phyloP scores from a whole-genome alignment of 2,113 vertebrate genomes.

The Phyllostomus hastatus region DNA sequence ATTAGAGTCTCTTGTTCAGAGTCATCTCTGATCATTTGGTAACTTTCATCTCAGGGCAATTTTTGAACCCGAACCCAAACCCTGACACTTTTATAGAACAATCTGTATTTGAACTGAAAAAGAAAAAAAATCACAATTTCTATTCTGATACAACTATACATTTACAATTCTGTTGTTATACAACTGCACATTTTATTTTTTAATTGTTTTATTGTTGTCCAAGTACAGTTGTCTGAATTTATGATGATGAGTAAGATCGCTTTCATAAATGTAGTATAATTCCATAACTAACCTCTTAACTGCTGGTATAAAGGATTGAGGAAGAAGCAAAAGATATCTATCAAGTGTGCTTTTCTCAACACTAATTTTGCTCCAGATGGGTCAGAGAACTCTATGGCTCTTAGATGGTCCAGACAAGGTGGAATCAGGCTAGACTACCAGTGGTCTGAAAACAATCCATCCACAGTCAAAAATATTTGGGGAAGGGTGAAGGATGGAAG shows the following conservation, averaged over 20 bases:
- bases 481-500: background rate
- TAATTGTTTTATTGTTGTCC: no score
- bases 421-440: background rate
- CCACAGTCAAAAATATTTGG: background rate
- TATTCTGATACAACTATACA: background rate
- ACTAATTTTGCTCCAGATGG: background rate
- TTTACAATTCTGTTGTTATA: background rate
- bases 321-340: background rate
- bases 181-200: background rate
- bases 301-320: background rate
- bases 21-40: background rate
- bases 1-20: background rate
- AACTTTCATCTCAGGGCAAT: background rate
- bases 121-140: background rate
- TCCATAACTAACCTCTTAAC: background rate
- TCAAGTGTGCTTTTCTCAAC: background rate
- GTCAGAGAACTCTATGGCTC: background rate
- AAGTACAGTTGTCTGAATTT: no score
- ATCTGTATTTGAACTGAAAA: background rate
- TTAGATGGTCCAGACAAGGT: background rate
- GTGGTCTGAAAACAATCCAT: background rate
- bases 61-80: background rate
- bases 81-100: background rate
- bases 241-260: background rate
- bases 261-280: background rate